Evolutionary conservation across 2,888 invertebrate species (phyloP).

Genomic region (Drepana falcataria): DNA sequence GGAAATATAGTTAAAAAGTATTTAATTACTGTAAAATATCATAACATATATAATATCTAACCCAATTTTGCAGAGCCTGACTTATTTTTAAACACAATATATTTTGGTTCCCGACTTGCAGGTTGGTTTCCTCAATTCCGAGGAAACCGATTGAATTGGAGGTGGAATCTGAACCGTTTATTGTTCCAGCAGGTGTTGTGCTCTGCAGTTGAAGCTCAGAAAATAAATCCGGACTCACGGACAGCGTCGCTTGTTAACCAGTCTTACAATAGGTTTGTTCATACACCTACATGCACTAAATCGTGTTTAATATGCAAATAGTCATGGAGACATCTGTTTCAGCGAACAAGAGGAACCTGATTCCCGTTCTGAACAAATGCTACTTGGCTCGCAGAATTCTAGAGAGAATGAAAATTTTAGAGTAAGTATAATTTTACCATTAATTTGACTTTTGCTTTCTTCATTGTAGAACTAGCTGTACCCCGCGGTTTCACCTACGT

Average conservation of each 20-base stretch:
- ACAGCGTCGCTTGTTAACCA: slow-evolving; percentile 58
- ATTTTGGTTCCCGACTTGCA: no score
- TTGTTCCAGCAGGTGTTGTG: slow-evolving; percentile 51
- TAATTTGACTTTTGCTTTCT: not conserved
- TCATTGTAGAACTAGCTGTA: no score
- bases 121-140: no score
- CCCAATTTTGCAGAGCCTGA: no score
- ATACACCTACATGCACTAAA: not conserved
- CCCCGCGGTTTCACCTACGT: no score
- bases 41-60: no score
- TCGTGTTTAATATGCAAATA: no score
- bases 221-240: slow-evolving; percentile 51
- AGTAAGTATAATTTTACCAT: slow-evolving; percentile 29
- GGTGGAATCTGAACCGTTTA: no score
- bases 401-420: slow-evolving; percentile 63
- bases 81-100: no score
- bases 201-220: slow-evolving; percentile 44
- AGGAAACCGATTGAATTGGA: no score
- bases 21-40: no score
- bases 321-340: slow-evolving; percentile 8
- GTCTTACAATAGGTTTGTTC: slow-evolving; percentile 59
- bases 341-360: slow-evolving; percentile 71
- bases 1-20: no score
- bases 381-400: slow-evolving; percentile 57
- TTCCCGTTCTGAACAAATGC: slow-evolving; percentile 61